Conservation (phyloP, 2,888 invertebrate species). For the Ophraella communa region DNA sequence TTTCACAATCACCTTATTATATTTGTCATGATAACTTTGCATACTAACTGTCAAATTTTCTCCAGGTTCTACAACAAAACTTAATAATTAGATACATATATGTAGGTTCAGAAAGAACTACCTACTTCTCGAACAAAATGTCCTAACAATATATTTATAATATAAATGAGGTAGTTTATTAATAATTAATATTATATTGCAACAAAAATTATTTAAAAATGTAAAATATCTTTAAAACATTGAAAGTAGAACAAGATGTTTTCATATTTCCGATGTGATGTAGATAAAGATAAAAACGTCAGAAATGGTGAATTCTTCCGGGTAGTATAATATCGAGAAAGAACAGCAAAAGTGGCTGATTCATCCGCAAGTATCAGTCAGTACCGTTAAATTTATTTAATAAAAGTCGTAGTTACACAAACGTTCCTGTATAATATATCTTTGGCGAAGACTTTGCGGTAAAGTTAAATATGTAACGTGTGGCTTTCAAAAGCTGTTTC, state of each 20-base stretch:
- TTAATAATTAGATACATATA: too few relatives aligned
- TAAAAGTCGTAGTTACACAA: slow-evolving; percentile 32
- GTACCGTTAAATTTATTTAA: slow-evolving; percentile 37
- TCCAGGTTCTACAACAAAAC: too few relatives aligned
- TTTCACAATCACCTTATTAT: too few relatives aligned
- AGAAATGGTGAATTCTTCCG: slow-evolving; percentile 1
- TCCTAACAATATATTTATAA: too few relatives aligned
- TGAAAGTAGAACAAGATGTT: not conserved
- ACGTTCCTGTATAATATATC: slow-evolving; percentile 34
- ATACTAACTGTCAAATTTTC: too few relatives aligned
- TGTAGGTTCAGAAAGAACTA: too few relatives aligned
- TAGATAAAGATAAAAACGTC: not conserved
- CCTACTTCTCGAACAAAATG: too few relatives aligned
- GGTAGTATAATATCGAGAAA: slow-evolving; percentile 7
- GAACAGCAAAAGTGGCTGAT: slow-evolving; percentile 12
- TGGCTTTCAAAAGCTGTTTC: not conserved
- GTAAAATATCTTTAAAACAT: not conserved
- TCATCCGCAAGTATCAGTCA: slow-evolving; percentile 15
- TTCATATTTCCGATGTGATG: not conserved
- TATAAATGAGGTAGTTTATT: too few relatives aligned
- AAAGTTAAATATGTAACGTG: slow-evolving; percentile 10
- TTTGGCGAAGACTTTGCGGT: slow-evolving; percentile 12
- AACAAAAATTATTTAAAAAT: not conserved
- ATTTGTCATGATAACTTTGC: too few relatives aligned
- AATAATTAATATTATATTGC: too few relatives aligned